A percentile compares a stretch with the other conserved stretches of the same genome.
Evolutionary conservation across 2,113 vertebrate species (phyloP).

Genomic region (Phalacrocorax carbo): DNA sequence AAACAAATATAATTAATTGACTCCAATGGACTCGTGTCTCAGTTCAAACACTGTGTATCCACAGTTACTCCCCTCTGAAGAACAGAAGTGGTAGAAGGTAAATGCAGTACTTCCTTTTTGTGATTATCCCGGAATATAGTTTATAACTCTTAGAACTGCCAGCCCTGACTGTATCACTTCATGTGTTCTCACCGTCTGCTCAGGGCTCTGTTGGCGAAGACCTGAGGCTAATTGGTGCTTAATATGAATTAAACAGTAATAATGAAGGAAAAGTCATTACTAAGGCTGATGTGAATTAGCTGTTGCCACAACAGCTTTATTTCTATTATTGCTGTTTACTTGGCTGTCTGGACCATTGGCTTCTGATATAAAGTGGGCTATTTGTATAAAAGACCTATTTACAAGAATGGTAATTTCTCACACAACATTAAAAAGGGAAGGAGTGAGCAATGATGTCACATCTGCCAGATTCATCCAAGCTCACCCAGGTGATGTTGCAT

Average conservation of each 20-base stretch:
- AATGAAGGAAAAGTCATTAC: slow-evolving; percentile 47
- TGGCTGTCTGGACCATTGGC: slow-evolving; percentile 36
- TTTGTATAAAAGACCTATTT: slow-evolving; percentile 41
- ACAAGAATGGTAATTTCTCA: not conserved
- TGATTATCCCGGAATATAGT: not conserved
- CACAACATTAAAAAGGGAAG: not conserved
- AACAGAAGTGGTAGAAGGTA: not conserved
- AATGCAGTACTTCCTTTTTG: not conserved
- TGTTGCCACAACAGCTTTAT: not conserved
- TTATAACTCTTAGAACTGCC: not conserved
- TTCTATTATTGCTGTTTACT: slow-evolving; percentile 45
- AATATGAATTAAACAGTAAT: slow-evolving; percentile 28
- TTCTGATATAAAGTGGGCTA: slow-evolving; percentile 52
- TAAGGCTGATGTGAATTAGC: slow-evolving; percentile 35
- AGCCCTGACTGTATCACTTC: not conserved
- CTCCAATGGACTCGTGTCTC: not conserved
- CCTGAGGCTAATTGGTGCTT: slow-evolving; percentile 22
- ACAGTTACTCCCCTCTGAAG: not conserved
- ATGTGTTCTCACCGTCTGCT: not conserved
- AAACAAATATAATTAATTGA: not conserved
- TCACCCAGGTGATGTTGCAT: not conserved
- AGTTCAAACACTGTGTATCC: not conserved
- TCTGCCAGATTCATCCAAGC: not conserved
- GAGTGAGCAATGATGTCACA: not conserved
- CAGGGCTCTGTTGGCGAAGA: not conserved